Evolutionary conservation across 2,797 vertebrate genomes (phyloP).

Genomic region (Pampus argenteus): DNA sequence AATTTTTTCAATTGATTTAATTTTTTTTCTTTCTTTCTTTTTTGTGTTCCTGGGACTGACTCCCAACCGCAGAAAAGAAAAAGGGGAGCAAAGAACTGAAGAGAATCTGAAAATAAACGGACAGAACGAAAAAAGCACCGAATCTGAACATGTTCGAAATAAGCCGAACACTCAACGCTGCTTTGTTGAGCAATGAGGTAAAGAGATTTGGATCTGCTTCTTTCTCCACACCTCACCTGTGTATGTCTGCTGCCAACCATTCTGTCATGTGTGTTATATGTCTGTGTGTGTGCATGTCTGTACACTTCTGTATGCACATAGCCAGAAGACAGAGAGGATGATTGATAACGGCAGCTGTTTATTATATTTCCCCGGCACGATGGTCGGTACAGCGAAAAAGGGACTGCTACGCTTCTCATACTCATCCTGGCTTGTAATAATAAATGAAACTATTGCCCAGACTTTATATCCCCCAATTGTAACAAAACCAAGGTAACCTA

Average conservation of each 20-base stretch:
- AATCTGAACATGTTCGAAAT: slow-evolving; percentile 99
- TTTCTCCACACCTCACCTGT: slow-evolving; percentile 76
- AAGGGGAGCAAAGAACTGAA: slow-evolving; percentile 77
- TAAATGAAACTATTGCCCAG: slow-evolving; percentile 67
- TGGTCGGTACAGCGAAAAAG: slow-evolving; percentile 55
- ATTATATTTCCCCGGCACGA: slow-evolving; percentile 61
- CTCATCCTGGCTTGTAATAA: slow-evolving; percentile 71
- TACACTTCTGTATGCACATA: slow-evolving; percentile 65
- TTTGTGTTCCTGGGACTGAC: slow-evolving; percentile 81
- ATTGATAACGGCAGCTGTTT: slow-evolving; percentile 73
- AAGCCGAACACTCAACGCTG: slow-evolving; percentile 99
- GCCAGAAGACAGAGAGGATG: slow-evolving; percentile 63
- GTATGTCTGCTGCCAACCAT: slow-evolving; percentile 80
- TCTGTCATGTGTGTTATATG: slow-evolving; percentile 73
- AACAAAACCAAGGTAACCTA: slow-evolving; percentile 91
- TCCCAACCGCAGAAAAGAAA: slow-evolving; percentile 72
- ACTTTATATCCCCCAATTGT: slow-evolving; percentile 83
- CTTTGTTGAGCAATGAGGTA: slow-evolving; percentile 99
- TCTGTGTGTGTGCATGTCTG: slow-evolving; percentile 60
- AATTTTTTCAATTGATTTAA: slow-evolving; percentile 73
- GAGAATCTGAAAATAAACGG: slow-evolving; percentile 71
- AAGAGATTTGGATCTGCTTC: slow-evolving; percentile 82
- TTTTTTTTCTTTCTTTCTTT: slow-evolving; percentile 74
- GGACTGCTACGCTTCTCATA: slow-evolving; percentile 68
- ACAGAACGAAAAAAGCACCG: slow-evolving; percentile 65